phyloP scores from a whole-genome alignment of 2,888 invertebrate species.

The Acanthosepion lycidas region DNA sequence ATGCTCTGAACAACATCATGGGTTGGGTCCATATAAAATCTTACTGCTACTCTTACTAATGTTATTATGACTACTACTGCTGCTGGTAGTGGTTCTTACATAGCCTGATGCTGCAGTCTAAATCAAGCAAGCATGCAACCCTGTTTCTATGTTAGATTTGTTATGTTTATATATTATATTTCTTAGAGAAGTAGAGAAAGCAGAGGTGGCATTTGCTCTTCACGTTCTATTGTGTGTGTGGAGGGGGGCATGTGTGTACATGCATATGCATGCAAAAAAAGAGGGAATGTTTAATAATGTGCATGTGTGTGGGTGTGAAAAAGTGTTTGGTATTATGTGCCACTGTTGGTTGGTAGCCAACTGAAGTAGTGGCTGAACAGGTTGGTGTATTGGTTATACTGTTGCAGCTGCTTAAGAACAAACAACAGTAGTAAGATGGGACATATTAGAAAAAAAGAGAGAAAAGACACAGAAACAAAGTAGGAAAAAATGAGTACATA shows the following conservation, averaged over 20 bases:
- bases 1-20: not conserved
- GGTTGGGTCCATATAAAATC: not conserved
- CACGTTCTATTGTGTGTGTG: not conserved
- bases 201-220: not conserved
- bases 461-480: not conserved
- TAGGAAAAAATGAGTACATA: not conserved
- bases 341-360: not conserved
- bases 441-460: not conserved
- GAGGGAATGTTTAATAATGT: not conserved
- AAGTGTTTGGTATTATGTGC: not conserved
- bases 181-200: not conserved
- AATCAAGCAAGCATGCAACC: slow-evolving; percentile 41
- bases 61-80: not conserved
- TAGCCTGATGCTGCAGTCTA: slow-evolving; percentile 35
- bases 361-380: not conserved
- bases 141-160: slow-evolving; percentile 42
- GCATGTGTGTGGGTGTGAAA: not conserved
- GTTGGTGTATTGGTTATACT: not conserved
- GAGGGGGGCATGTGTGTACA: not conserved
- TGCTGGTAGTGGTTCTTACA: not conserved
- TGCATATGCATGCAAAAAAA: not conserved
- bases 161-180: slow-evolving; percentile 24
- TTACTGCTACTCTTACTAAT: not conserved
- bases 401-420: not conserved
- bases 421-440: not conserved